Evolutionary conservation across 2,888 invertebrate species (phyloP), one percentile per base, ranked within the genome.

Genomic region (Tetanocera ferruginea): DNA sequence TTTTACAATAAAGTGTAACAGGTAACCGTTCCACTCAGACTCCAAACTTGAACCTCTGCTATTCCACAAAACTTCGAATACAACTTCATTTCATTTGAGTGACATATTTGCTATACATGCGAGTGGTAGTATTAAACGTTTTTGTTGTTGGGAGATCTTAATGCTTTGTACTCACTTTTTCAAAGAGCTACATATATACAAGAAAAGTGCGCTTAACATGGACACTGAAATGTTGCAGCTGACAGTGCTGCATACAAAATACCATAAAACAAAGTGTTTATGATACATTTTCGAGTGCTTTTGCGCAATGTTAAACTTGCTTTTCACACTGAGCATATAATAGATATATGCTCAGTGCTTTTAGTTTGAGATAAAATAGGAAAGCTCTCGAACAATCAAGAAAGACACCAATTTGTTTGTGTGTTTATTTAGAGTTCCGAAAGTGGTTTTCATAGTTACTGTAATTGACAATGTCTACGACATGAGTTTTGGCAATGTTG

Each of bases 21-120:
- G 66, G 28, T 67, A 19, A 9, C 49, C 70, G 66, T 67, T 31
- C 52, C 64, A 64, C 66, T 62, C 28, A 49, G 25, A 19, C 0
- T 23, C 9, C 57, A n/a, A 34, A 43, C 62, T 62, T 49, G 28
- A 25, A 28, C 14, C 64, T 19, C 25, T 14, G 2, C 8, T 19
- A n/a, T 14, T 57, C 3, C 25, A 62, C 71, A 34, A 43, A 8
- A 31, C 19, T 17, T 57, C 34, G 31, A 28, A 43, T 43, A 8
- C 25, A 5, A 2, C 25, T 37, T 60, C 23, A 43, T 14, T 28
- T 31, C 4, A 9, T 37, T 19, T 19, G 74, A 17, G 4, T 71
- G 76, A 71, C 62, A 76, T 64, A 76, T 71, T 71, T 76, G 62
- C 60, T 71, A 51, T 64, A 23, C 67, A 23, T 34, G 37, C 75